Conservation (phyloP, 1,140 invertebrate genomes). For the Euura lappo region DNA sequence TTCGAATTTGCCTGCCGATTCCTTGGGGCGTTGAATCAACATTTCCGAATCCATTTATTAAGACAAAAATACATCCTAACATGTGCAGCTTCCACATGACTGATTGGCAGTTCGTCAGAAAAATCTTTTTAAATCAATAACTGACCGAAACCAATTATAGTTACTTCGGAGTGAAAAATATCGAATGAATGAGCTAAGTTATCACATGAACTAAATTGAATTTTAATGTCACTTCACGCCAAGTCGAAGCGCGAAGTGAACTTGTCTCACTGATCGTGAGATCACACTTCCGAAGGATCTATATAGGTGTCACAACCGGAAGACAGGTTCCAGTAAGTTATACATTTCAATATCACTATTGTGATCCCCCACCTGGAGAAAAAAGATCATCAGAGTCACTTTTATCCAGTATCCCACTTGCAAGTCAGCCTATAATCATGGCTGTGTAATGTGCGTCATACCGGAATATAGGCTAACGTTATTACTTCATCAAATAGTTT, state of each 20-base stretch:
- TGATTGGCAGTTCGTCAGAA: background rate
- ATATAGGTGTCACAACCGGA: background rate
- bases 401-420: background rate
- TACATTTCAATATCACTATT: background rate
- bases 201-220: too few species aligned
- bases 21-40: background rate
- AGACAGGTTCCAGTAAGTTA: background rate
- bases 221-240: too few species aligned
- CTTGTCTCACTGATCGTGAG: too few species aligned
- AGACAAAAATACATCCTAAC: background rate
- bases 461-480: background rate
- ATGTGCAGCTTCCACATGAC: background rate
- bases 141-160: background rate
- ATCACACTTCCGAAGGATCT: background rate
- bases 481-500: background rate
- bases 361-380: background rate
- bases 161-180: too few species aligned
- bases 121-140: background rate
- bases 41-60: background rate
- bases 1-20: constrained; percentile 16
- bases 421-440: background rate
- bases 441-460: background rate
- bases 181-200: too few species aligned
- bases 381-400: background rate
- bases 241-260: too few species aligned